These are phyloP conservation scores for Drosophila punjabiensis DNA, from an alignment of 1,140 invertebrate genomes.

Conservation along the genomic window DNA sequence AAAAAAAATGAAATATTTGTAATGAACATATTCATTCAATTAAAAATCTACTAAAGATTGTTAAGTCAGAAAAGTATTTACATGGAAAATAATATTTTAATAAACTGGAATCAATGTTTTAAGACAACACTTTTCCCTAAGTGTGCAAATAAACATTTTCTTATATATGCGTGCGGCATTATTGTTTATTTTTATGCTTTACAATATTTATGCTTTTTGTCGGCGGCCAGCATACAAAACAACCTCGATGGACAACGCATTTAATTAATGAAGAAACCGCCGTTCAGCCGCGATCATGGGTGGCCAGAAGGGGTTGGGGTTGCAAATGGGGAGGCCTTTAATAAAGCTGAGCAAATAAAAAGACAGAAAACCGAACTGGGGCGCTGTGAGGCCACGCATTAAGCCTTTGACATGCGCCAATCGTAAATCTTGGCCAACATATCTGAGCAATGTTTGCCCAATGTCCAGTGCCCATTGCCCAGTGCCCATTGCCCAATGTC, in stretches of 20 bases:
- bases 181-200: conserved; percentile 82
- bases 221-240: conserved; percentile 70
- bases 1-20: too few relatives aligned
- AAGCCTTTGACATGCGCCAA: conserved; percentile 85
- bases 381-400: conserved; percentile 41
- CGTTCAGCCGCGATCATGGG: conserved; percentile 20
- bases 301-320: not conserved
- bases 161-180: conserved; percentile 36
- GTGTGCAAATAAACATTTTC: conserved; percentile 10
- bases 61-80: not conserved
- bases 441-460: conserved; percentile 79
- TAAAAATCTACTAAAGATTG: too few relatives aligned
- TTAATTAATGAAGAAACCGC: conserved; percentile 81
- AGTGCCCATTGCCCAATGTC: conserved; percentile 13
- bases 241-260: conserved; percentile 63
- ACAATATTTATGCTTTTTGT: conserved; percentile 81
- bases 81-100: not conserved
- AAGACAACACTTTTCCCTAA: not conserved
- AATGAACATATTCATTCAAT: too few relatives aligned
- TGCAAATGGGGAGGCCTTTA: conserved; percentile 32
- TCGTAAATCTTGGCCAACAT: conserved; percentile 85
- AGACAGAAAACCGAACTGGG: conserved; percentile 32
- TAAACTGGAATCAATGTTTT: not conserved
- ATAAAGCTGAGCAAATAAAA: conserved; percentile 75
- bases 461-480: conserved; percentile 9